Conservation (phyloP, 2,113 vertebrate genomes). For the Azemiops feae region DNA sequence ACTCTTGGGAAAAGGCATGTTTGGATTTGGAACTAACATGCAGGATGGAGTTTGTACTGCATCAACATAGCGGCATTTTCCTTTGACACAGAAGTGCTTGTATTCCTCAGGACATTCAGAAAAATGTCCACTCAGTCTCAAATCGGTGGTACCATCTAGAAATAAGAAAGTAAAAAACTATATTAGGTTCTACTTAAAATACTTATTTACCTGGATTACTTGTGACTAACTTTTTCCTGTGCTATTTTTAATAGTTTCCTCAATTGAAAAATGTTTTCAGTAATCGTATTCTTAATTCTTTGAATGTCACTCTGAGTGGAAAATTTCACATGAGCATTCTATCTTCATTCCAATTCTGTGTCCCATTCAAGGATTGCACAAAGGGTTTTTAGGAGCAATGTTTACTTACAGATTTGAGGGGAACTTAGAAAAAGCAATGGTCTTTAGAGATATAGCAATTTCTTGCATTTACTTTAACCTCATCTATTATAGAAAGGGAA, state of each 20-base stretch:
- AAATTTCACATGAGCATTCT: neutral
- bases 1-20: neutral
- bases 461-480: neutral
- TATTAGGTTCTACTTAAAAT: neutral
- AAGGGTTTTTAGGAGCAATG: neutral
- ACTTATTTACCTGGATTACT: neutral
- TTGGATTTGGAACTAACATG: constrained; percentile 63
- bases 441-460: neutral
- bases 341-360: neutral
- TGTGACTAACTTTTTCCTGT: neutral
- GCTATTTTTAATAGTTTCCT: neutral
- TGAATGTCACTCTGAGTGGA: neutral
- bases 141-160: constrained; percentile 53
- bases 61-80: constrained; percentile 77
- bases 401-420: neutral
- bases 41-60: constrained; percentile 74
- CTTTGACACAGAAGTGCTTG: constrained; percentile 78
- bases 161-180: constrained; percentile 13
- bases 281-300: neutral
- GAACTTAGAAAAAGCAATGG: neutral
- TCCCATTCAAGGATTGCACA: neutral
- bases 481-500: neutral
- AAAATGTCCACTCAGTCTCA: constrained; percentile 71
- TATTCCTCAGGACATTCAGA: constrained; percentile 76
- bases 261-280: neutral